Base-by-base conservation (phyloP, 2,888 invertebrate species). In the Stictocephala bisonia region DNA sequence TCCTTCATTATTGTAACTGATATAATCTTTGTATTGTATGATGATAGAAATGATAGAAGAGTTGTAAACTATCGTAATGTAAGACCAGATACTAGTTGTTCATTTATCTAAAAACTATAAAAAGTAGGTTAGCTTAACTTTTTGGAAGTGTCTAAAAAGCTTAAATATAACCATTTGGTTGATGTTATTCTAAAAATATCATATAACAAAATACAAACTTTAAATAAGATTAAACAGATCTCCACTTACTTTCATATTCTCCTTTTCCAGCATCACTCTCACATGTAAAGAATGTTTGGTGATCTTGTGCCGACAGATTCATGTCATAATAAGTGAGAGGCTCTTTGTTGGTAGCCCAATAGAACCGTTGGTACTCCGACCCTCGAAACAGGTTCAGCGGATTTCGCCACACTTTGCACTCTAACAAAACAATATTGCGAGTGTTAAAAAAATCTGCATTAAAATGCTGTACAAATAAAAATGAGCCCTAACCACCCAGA, bases 251-350 rank as follows among this genome's bases (percentile, higher is more conserved):
- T 85, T 96, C 95, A 84, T 94, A 95, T 83, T 96, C 96, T 2
- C 92, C 90, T 84, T 93, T 94, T 31, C 93, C 93, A 1, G 88
- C 89, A 84, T 97, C 96, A 58, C 91, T 92, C 83, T 96, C 96
- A 84, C 96, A 95, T 0, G 95, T 96, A 82, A 97, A 96, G 85
- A 96, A 95, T 3, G 95, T 96, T 84, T 98, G 98, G 85, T 99
- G 99, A 85, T 99, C 99, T 86, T 99, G 98, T 20, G 99, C 98
- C 0, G 97, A 97, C 51, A 99, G 87, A 85, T 99, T 99, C 98
- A 99, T 98, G 83, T 99, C 99, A 84, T 99, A 97, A 85, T 96
- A 99, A 0, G 99, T 99, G 50, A 99, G 87, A 0, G 99, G 97
- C 79, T 99, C 97, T 82, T 96, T 95, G 79, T 93, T 93, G 1